Evolutionary conservation across 2,888 invertebrate species (phyloP).

Genomic region (Hermaeophaga mercurialis): DNA sequence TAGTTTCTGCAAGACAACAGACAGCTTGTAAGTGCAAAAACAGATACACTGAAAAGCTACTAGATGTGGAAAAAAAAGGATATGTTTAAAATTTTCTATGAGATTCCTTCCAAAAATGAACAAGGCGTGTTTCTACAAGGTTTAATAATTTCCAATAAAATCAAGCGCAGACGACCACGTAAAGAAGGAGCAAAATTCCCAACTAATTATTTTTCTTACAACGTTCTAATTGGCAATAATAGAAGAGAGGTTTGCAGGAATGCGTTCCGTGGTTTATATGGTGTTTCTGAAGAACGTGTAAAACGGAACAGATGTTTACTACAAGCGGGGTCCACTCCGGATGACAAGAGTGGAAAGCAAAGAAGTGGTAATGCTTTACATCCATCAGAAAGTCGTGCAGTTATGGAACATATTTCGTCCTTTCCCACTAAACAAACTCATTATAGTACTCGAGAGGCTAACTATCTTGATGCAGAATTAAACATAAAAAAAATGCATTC

Average conservation of each 20-base stretch:
- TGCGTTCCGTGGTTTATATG: neutral
- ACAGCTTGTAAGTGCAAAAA: neutral
- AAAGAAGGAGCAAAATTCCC: neutral
- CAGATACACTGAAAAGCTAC: neutral
- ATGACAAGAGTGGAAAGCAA: neutral
- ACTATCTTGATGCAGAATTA: neutral
- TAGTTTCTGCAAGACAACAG: neutral
- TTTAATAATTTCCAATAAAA: neutral
- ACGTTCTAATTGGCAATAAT: neutral
- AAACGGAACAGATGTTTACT: neutral
- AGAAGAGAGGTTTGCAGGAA: neutral
- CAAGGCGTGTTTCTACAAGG: conserved; percentile 1
- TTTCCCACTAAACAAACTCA: neutral
- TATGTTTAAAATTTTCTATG: neutral
- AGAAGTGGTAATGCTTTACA: neutral
- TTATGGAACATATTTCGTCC: neutral
- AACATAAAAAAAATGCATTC: neutral
- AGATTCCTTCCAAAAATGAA: neutral
- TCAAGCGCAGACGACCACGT: neutral
- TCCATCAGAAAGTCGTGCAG: neutral
- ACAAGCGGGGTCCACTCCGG: neutral
- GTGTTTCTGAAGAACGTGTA: neutral
- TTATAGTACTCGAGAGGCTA: neutral
- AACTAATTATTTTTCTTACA: neutral
- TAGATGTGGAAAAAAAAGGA: neutral